These are phyloP conservation scores for Laticauda laticaudata DNA, from an alignment of 2,113 vertebrate genomes.

Conservation along the genomic window DNA sequence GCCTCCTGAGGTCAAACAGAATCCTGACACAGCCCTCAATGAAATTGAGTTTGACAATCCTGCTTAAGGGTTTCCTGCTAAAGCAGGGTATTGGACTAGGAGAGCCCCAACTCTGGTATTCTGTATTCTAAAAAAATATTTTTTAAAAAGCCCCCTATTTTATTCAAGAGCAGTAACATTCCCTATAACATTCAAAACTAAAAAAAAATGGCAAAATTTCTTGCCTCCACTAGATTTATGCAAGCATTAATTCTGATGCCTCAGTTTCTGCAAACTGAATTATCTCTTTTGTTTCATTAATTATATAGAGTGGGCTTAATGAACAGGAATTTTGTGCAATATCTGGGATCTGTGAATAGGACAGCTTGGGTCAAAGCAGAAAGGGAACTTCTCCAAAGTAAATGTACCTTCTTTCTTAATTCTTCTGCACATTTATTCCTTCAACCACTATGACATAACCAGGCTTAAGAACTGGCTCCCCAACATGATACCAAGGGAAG, in stretches of 20 bases:
- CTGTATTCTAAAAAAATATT: not conserved
- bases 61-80: not conserved
- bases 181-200: not conserved
- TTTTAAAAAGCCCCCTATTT: not conserved
- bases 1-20: too few species aligned
- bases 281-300: not conserved
- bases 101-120: not conserved
- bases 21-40: too few species aligned
- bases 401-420: not conserved
- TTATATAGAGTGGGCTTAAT: not conserved
- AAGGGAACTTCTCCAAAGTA: not conserved
- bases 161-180: not conserved
- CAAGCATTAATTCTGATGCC: not conserved
- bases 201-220: not conserved
- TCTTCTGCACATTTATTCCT: not conserved
- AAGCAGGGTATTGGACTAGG: not conserved
- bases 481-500: not conserved
- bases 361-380: not conserved
- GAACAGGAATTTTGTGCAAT: not conserved
- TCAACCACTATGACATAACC: not conserved
- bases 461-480: not conserved
- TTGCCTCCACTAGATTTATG: not conserved
- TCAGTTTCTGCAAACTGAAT: not conserved
- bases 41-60: too few species aligned
- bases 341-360: not conserved